A percentile compares a stretch with the other conserved stretches of the same genome.
phyloP scores from a whole-genome alignment of 2,888 invertebrate species.

The Myopa testacea region DNA sequence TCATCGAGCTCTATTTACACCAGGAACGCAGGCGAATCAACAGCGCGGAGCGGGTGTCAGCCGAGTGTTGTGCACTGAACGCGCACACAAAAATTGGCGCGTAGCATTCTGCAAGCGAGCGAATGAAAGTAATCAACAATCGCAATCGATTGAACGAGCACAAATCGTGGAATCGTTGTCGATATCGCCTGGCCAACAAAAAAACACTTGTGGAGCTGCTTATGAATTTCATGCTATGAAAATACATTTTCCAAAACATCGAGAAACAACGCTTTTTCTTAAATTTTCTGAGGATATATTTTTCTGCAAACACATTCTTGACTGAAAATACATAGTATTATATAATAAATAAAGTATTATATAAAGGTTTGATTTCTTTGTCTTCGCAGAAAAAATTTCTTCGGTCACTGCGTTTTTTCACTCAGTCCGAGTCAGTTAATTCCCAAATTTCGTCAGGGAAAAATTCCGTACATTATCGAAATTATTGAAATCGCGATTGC shows the following conservation, averaged over 20 bases:
- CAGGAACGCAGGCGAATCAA: slow-evolving; percentile 49
- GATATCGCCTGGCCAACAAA: neutral
- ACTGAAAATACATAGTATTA: neutral
- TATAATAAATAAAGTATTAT: too few relatives aligned
- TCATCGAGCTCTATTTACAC: slow-evolving; percentile 58
- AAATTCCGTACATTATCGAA: slow-evolving; percentile 51
- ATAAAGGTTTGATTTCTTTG: too few relatives aligned
- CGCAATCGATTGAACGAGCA: slow-evolving; percentile 2
- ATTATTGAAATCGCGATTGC: slow-evolving; percentile 55
- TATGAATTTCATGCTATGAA: too few relatives aligned
- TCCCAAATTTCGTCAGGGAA: neutral
- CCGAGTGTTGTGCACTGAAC: slow-evolving; percentile 36
- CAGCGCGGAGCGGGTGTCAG: neutral
- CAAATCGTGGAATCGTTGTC: neutral
- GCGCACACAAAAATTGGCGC: slow-evolving; percentile 32
- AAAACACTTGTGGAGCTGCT: neutral
- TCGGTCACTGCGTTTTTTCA: neutral
- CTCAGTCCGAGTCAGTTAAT: neutral
- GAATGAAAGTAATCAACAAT: slow-evolving; percentile 19
- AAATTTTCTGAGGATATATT: too few relatives aligned
- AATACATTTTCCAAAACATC: too few relatives aligned
- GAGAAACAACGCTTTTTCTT: neutral
- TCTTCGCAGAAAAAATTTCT: neutral
- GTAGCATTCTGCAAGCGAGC: slow-evolving; percentile 7
- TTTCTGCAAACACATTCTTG: neutral